Conservation (phyloP, 2,888 invertebrate genomes). For the Coelogynopora nodosa region DNA sequence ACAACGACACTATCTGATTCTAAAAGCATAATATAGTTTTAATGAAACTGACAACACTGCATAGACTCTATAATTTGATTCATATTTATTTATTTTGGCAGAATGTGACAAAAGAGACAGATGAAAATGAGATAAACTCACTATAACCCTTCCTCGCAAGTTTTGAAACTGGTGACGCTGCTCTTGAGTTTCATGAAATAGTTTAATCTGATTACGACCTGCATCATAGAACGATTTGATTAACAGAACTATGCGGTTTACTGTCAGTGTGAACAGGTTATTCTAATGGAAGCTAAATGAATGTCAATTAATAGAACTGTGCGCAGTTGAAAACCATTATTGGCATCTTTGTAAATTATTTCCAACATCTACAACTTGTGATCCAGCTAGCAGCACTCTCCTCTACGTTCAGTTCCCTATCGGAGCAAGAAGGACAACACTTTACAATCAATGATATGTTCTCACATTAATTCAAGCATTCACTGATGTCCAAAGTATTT, state of each 20-base stretch:
- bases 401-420: slow-evolving; percentile 8
- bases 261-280: slow-evolving; percentile 15
- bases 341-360: slow-evolving; percentile 1
- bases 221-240: slow-evolving; percentile 25
- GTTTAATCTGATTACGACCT: too few relatives aligned
- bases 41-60: neutral
- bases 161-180: slow-evolving; percentile 9
- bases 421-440: neutral
- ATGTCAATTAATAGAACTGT: neutral
- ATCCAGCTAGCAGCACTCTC: slow-evolving; percentile 5
- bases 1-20: neutral
- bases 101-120: slow-evolving; percentile 2
- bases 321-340: neutral
- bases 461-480: neutral
- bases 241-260: neutral
- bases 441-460: slow-evolving; percentile 17
- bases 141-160: neutral
- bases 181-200: neutral
- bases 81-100: slow-evolving; percentile 15
- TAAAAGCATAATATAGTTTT: neutral
- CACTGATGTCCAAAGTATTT: neutral
- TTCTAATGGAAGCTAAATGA: slow-evolving; percentile 15
- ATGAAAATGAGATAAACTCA: neutral
- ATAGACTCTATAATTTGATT: neutral
- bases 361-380: neutral